Base-by-base conservation (phyloP, 2,797 vertebrate genomes). In the Artibeus jamaicensis region DNA sequence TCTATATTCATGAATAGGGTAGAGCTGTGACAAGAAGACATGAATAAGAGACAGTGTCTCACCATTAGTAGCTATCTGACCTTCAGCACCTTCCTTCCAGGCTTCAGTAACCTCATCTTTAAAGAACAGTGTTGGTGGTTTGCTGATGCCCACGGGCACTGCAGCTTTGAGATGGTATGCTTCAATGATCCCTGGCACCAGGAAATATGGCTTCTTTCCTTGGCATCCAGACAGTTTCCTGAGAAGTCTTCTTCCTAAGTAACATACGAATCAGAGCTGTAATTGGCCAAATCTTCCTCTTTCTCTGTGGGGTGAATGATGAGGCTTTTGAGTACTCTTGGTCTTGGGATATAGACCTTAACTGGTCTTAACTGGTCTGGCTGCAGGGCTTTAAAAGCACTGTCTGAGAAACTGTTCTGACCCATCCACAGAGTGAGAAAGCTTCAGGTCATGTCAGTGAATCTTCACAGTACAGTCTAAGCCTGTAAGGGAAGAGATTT, bases 151-250 rank as follows among this genome's bases (percentile, higher is more conserved):
- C 37, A 7, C 8, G 46, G 53, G 29, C 1, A n/a, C 79, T 22
- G 6, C 2, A n/a, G 79, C 94, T 76, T 50, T 2, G 5, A 34
- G 39, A 73, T 37, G 62, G 32, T 50, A 67, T 5, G 34, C n/a
- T 67, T 50, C 44, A 14, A 2, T 67, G 86, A 91, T 24, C 26
- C 15, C 1, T 19, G 53, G 55, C 22, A 65, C 76, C 71, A 90
- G 77, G 79, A 88, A 87, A 82, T 44, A 53, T 7, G 16, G 55
- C 42, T n/a, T 86, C 24, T 93, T 70, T 74, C 77, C 32, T 53
- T 26, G 18, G 71, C 76, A 55, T 42, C 19, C 44, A 32, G 34
- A 48, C 3, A 0, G 67, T 91, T 97, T 71, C 46, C 37, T 10
- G 9, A 65, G 55, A 73, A 77, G 24, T 83, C 78, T 91, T 0